phyloP scores from a whole-genome alignment of 30 jellyfish, hydroid and myxozoan genomes.

The Pelagia noctiluca region DNA sequence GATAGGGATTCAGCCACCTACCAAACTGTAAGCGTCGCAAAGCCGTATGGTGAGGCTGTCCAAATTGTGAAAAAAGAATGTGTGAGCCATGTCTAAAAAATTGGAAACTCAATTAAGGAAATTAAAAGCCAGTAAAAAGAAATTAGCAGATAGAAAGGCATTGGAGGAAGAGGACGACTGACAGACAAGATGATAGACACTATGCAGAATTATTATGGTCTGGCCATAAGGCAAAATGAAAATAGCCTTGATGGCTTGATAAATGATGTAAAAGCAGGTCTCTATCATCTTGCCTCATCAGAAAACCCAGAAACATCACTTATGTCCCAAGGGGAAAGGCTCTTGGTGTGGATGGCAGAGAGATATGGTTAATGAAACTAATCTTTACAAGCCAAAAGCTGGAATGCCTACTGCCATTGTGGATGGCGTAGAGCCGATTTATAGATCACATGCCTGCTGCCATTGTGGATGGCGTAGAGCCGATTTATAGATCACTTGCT shows the following conservation, averaged over 20 bases:
- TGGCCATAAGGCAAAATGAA: conserved; percentile 42
- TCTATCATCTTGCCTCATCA: conserved; percentile 67
- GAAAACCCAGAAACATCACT: conserved; percentile 21
- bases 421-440: conserved; percentile 38
- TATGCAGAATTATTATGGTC: too few species aligned
- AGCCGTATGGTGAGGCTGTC: conserved; percentile 40
- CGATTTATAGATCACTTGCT: neutral
- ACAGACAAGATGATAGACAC: too few species aligned
- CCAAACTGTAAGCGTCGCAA: too few species aligned
- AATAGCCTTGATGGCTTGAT: conserved; percentile 17
- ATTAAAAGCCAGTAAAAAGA: conserved; percentile 10
- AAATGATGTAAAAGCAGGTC: conserved; percentile 29
- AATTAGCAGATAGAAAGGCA: conserved; percentile 31
- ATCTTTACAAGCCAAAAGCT: too few species aligned
- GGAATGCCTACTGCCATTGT: too few species aligned
- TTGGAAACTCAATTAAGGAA: conserved; percentile 45
- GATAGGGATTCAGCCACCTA: too few species aligned
- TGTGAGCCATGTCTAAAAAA: conserved; percentile 53
- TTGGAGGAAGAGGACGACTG: conserved; percentile 31
- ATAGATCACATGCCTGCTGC: conserved; percentile 20
- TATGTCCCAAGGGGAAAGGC: conserved; percentile 63
- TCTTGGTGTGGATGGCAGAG: too few species aligned
- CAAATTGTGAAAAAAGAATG: too few species aligned
- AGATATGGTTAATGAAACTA: too few species aligned
- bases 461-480: conserved; percentile 9